Base-by-base conservation (phyloP, 2,888 invertebrate genomes). In the Xestia rhomboidea region DNA sequence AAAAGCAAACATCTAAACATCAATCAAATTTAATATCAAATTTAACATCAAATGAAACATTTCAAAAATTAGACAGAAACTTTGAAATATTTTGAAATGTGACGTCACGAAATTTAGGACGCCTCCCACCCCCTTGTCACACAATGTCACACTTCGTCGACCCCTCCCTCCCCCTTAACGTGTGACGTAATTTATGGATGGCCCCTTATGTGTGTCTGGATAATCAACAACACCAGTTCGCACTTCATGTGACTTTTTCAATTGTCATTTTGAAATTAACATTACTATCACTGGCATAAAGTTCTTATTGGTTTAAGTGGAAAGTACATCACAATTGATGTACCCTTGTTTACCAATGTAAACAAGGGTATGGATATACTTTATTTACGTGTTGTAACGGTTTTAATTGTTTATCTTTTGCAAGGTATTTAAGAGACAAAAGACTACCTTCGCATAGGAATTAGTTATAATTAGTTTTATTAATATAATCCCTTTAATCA, bases 401-500 rank as follows among this genome's bases (percentile, higher is more conserved):
- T 51, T 57, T 67, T 57, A 57, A 79, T 70, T 73, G 60, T 73
- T 84, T 71, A 77, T 73, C 46, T 63, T 38, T 24, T 0, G 38
- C 57, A 1, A 41, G 1, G 24, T 79, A 70, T 18, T 41, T 72
- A 49, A 68, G 69, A 68, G 46, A 71, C 68, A 81, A 73, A 83
- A 34, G 34, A 64, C 81, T 80, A 63, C 44, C 60, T 73, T 70
- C 30, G 46, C 69, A 64, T 60, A 15, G 51, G 69, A 73, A 73
- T 73, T 72, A 60, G 38, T 72, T 64, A 27, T 68, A 73, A 83
- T 80, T 54, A 49, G 27, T 68, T 54, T 72, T 62, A 71, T 71
- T 75, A 54, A 51, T 10, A 30, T 73, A 68, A 67, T 76, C 27
- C 62, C 44, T 44, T 74, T 74, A 66, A 68, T 62, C 60, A 73